Percentiles rank a stretch among this genome's conserved stretches.
Evolutionary conservation across 64 coral and sea anemone species (phyloP).

Genomic region (Porites australiensis): DNA sequence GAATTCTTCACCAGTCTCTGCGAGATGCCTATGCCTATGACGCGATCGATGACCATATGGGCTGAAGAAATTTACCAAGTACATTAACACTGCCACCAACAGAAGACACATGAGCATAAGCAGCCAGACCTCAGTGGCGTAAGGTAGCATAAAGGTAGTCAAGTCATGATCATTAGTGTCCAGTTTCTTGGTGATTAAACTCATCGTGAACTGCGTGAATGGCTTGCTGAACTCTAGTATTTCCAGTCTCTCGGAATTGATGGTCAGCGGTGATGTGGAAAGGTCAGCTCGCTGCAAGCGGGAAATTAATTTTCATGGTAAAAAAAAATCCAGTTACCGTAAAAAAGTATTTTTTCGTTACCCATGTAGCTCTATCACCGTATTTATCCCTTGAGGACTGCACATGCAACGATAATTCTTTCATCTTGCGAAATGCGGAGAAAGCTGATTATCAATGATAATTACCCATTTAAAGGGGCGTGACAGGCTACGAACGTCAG

Average conservation of each 20-base stretch:
- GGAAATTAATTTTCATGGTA: background rate
- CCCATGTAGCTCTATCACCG: no score
- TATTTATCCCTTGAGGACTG: no score
- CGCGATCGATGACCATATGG: slow-evolving; percentile 39
- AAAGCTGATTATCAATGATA: no score
- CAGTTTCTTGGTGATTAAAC: slow-evolving; percentile 58
- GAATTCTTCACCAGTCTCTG: slow-evolving; percentile 57
- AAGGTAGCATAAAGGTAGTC: slow-evolving; percentile 45
- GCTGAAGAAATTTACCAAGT: slow-evolving; percentile 59
- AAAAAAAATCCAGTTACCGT: no score
- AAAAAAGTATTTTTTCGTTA: no score
- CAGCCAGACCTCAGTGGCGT: slow-evolving; percentile 59
- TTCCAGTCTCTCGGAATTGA: slow-evolving; percentile 60
- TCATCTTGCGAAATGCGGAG: no score
- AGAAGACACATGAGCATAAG: slow-evolving; percentile 48
- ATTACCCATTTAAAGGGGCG: no score
- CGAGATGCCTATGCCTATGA: background rate
- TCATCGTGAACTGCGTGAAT: slow-evolving; percentile 74
- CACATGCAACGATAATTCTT: no score
- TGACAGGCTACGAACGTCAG: no score
- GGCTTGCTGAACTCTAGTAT: slow-evolving; percentile 67
- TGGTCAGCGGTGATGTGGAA: slow-evolving; percentile 67
- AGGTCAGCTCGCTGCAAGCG: slow-evolving; percentile 43
- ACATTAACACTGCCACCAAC: slow-evolving; percentile 53
- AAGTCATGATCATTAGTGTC: slow-evolving; percentile 41